These are phyloP conservation scores for Xestia xanthographa DNA, from an alignment of 2,888 invertebrate genomes.

Conservation along the genomic window DNA sequence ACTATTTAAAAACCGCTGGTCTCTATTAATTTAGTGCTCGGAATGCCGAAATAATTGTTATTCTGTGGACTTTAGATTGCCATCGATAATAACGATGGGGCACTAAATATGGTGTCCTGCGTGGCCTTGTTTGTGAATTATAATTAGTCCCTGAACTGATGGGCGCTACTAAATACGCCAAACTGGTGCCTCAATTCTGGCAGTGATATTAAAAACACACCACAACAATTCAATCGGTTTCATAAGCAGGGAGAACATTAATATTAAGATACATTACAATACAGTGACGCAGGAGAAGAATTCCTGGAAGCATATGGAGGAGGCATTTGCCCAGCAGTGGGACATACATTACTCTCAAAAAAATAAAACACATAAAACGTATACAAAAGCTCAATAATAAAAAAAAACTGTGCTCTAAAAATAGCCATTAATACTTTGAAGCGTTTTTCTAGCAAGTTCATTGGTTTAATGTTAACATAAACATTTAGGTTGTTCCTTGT, in stretches of 20 bases:
- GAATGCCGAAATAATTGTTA: neutral
- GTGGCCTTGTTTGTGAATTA: neutral
- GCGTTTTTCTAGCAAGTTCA: conserved; percentile 16
- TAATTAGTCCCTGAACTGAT: neutral
- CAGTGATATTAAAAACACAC: neutral
- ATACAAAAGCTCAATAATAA: neutral
- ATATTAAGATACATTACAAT: neutral
- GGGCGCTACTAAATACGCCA: neutral
- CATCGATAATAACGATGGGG: neutral
- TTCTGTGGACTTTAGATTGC: neutral
- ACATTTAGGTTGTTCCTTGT: conserved; percentile 51
- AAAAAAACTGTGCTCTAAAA: conserved; percentile 13
- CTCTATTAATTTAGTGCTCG: neutral
- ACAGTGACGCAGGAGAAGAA: no score
- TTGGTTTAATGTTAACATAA: conserved; percentile 31
- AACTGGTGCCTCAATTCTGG: neutral
- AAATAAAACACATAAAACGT: no score
- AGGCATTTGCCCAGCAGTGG: no score
- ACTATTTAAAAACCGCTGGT: neutral
- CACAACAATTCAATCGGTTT: neutral
- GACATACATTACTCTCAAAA: neutral
- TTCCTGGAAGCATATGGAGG: no score
- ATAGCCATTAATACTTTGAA: conserved; percentile 9
- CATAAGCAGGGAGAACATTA: neutral
- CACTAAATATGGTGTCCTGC: neutral